These are phyloP conservation scores for Matsumurasca onukii DNA, from an alignment of 1,140 invertebrate genomes.

Conservation along the genomic window DNA sequence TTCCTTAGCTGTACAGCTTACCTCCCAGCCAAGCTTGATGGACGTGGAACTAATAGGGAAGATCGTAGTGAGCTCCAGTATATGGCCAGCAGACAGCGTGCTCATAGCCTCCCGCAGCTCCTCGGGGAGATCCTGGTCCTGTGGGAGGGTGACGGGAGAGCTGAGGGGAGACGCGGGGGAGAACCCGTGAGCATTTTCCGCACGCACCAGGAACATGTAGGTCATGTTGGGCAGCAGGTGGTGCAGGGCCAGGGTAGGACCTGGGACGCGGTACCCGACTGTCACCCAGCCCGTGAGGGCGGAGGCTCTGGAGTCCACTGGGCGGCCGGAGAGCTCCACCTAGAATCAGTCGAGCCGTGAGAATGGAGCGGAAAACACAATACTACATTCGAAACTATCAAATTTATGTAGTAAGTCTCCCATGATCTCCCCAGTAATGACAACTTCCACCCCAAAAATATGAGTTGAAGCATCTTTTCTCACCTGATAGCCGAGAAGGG, in stretches of 20 bases:
- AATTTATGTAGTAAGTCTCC: no score
- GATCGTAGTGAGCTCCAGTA: slow-evolving; percentile 77
- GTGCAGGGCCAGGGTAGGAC: slow-evolving; percentile 61
- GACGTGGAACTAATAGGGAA: slow-evolving; percentile 78
- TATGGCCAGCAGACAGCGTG: slow-evolving; percentile 64
- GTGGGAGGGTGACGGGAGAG: slow-evolving; percentile 58
- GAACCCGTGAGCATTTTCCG: slow-evolving; percentile 82
- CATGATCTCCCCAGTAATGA: no score
- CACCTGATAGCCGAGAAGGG: slow-evolving; percentile 78
- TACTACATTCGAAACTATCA: no score
- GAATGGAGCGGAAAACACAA: no score
- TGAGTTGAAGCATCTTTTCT: no score
- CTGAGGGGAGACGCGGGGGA: slow-evolving; percentile 68
- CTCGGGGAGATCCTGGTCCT: slow-evolving; percentile 51
- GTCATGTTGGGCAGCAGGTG: slow-evolving; percentile 69
- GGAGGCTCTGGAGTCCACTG: slow-evolving; percentile 18
- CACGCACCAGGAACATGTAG: slow-evolving; percentile 83
- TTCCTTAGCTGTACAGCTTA: no score
- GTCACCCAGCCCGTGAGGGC: slow-evolving; percentile 57
- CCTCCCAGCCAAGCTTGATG: slow-evolving; percentile 82
- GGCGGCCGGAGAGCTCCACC: slow-evolving; percentile 44
- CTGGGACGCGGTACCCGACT: slow-evolving; percentile 58
- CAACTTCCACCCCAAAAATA: no score
- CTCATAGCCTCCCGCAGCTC: slow-evolving; percentile 60
- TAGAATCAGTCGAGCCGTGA: no score